phyloP scores from a whole-genome alignment of 2,113 vertebrate genomes.

The Formicarius rufipectus region DNA sequence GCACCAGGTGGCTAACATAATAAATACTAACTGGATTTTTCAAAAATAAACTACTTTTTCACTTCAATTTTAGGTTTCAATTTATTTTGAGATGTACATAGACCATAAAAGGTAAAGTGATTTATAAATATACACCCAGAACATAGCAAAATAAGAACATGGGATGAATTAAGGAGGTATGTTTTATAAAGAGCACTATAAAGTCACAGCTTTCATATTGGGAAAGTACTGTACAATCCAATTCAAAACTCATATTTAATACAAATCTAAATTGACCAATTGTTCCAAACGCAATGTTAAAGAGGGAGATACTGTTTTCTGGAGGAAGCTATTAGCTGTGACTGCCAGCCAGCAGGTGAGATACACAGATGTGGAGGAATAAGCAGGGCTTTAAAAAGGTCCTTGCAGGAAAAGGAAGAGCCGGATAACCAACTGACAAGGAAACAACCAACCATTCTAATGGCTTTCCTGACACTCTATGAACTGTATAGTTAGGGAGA shows the following conservation, averaged over 20 bases:
- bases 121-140: background rate
- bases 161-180: background rate
- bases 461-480: background rate
- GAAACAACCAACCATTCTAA: background rate
- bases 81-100: background rate
- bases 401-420: background rate
- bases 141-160: background rate
- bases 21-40: background rate
- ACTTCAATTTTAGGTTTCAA: background rate
- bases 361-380: background rate
- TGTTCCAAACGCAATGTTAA: background rate
- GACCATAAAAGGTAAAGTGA: background rate
- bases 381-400: background rate
- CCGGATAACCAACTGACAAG: accelerated
- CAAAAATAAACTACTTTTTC: background rate
- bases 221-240: background rate
- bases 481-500: background rate
- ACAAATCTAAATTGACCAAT: background rate
- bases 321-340: background rate
- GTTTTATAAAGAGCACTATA: background rate
- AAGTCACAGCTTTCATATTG: background rate
- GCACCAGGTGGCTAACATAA: background rate
- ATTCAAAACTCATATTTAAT: background rate
- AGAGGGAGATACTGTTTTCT: background rate
- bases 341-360: background rate